Evolutionary conservation across 2,113 vertebrate genomes (phyloP).

Genomic region (Sarotherodon lohbergeri): DNA sequence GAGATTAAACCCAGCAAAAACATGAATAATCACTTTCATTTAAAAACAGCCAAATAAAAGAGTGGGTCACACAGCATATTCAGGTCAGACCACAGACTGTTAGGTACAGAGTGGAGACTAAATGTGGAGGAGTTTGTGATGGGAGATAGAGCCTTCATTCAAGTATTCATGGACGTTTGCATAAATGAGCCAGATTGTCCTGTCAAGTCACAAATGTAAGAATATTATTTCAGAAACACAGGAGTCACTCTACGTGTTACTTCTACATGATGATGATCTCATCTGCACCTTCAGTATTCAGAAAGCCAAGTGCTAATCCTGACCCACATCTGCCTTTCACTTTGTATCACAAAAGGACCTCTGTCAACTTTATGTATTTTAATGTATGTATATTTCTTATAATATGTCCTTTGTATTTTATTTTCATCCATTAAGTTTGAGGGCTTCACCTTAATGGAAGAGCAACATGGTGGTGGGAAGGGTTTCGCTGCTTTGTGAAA

Average conservation of each 20-base stretch:
- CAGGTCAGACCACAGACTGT: not conserved
- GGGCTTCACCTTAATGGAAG: not conserved
- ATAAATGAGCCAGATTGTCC: not conserved
- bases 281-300: not conserved
- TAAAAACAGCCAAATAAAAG: not conserved
- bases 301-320: slow-evolving; percentile 3
- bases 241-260: not conserved
- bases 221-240: not conserved
- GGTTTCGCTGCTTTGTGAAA: not conserved
- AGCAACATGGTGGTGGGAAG: not conserved
- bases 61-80: not conserved
- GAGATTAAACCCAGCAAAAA: not conserved
- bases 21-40: not conserved
- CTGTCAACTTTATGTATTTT: not conserved
- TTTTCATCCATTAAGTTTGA: not conserved
- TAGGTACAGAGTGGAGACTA: not conserved
- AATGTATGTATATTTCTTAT: not conserved
- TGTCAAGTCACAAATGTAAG: not conserved
- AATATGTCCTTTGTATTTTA: not conserved
- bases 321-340: not conserved
- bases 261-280: not conserved
- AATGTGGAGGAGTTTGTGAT: not conserved
- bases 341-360: not conserved
- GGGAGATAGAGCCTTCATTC: not conserved
- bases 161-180: not conserved